These are phyloP conservation scores for Choloepus didactylus DNA, from an alignment of 2,797 vertebrate species.

Conservation along the genomic window DNA sequence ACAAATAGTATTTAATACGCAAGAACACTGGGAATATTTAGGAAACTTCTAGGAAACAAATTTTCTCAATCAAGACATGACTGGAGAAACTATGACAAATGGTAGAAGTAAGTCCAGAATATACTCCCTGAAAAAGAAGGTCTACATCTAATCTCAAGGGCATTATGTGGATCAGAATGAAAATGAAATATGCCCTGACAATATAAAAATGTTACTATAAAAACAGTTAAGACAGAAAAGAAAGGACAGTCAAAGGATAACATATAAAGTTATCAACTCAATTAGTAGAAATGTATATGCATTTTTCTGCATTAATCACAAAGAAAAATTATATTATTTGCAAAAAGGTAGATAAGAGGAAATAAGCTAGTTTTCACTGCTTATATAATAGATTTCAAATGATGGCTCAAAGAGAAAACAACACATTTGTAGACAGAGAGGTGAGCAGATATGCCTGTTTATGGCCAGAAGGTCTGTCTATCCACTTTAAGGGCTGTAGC, in stretches of 20 bases:
- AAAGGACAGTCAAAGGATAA: background rate
- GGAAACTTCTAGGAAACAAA: background rate
- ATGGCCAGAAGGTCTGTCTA: background rate
- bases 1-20: background rate
- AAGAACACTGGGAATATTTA: background rate
- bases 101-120: background rate
- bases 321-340: background rate
- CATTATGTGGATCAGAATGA: background rate
- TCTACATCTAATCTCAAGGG: background rate
- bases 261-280: background rate
- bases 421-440: background rate
- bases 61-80: background rate
- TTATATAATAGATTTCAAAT: slow-evolving; percentile 9
- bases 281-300: background rate
- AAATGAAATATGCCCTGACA: background rate
- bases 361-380: background rate
- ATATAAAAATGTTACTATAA: background rate
- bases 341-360: background rate
- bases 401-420: background rate
- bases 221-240: background rate
- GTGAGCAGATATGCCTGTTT: background rate
- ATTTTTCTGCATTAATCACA: background rate
- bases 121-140: background rate
- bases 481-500: background rate
- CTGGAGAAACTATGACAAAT: background rate